A percentile compares a stretch with the other conserved stretches of the same genome.
phyloP scores from a whole-genome alignment of 2,113 vertebrate species.

The Cynocephalus volans region DNA sequence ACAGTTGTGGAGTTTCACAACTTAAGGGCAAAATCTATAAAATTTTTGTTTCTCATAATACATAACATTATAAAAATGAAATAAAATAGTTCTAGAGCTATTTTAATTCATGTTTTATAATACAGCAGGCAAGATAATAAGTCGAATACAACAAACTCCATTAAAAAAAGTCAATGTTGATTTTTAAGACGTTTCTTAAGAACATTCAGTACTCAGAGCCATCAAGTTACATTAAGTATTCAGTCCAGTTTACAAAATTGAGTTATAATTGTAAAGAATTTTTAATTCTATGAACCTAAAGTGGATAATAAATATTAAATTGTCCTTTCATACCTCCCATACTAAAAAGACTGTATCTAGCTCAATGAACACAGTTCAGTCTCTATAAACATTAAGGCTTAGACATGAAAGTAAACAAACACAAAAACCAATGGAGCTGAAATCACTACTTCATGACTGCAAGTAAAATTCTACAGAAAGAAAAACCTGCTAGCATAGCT shows the following conservation, averaged over 20 bases:
- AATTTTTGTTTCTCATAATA: conserved; percentile 53
- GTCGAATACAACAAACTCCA: conserved; percentile 31
- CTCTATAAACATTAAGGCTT: background rate
- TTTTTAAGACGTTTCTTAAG: conserved; percentile 73
- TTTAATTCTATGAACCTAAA: conserved; percentile 72
- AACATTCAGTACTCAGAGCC: conserved; percentile 41
- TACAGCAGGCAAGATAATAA: conserved; percentile 34
- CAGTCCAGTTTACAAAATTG: conserved; percentile 45
- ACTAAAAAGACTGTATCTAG: background rate
- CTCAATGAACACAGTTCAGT: background rate
- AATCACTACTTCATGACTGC: background rate
- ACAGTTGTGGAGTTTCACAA: conserved; percentile 32
- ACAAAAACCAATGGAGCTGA: background rate
- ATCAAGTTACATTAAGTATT: conserved; percentile 70
- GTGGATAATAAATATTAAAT: conserved; percentile 65
- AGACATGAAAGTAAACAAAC: background rate
- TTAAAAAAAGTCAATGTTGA: conserved; percentile 62
- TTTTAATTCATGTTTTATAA: conserved; percentile 65
- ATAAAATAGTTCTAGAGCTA: conserved; percentile 47
- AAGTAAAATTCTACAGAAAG: conserved; percentile 25
- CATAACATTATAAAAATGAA: conserved; percentile 67
- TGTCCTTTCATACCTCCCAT: conserved; percentile 8
- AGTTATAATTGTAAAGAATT: conserved; percentile 71
- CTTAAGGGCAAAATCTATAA: conserved; percentile 26
- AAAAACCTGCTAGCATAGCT: background rate